Conservation (phyloP, 2,113 vertebrate genomes). For the Cephalopterus ornatus region DNA sequence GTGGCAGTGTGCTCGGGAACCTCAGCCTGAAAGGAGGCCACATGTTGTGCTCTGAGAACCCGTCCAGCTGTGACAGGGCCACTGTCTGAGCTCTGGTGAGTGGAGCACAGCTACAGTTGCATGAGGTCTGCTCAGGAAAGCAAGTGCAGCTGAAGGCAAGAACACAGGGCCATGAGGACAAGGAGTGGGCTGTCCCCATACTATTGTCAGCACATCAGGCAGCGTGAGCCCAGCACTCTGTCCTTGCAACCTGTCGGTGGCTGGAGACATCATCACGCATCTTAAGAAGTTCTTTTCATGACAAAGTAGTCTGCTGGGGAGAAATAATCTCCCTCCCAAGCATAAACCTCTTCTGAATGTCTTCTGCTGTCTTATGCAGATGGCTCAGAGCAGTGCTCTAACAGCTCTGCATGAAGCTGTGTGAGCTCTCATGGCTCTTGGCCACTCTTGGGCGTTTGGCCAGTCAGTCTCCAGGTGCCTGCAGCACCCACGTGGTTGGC, state of each 20-base stretch:
- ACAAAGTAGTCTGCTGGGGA: background rate
- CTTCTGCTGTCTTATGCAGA: background rate
- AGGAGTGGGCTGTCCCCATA: too few species aligned
- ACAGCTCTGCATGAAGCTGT: background rate
- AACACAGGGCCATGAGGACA: too few species aligned
- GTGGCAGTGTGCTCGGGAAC: accelerated
- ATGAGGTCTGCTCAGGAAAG: background rate
- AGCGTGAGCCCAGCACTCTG: too few species aligned
- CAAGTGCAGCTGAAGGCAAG: background rate
- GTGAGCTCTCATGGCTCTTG: background rate
- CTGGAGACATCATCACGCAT: background rate
- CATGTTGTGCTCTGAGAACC: background rate
- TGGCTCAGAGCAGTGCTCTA: background rate
- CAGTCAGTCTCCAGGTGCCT: background rate
- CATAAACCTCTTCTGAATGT: background rate
- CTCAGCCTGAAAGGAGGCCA: background rate
- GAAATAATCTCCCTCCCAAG: background rate
- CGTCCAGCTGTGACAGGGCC: background rate
- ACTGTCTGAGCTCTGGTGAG: background rate
- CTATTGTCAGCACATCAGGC: too few species aligned
- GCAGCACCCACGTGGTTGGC: accelerated
- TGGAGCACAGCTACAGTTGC: accelerated
- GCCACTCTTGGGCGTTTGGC: background rate
- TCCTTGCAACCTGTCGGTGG: background rate
- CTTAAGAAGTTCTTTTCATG: background rate